Conservation (phyloP, 2,113 vertebrate species). For the Canis aureus region DNA sequence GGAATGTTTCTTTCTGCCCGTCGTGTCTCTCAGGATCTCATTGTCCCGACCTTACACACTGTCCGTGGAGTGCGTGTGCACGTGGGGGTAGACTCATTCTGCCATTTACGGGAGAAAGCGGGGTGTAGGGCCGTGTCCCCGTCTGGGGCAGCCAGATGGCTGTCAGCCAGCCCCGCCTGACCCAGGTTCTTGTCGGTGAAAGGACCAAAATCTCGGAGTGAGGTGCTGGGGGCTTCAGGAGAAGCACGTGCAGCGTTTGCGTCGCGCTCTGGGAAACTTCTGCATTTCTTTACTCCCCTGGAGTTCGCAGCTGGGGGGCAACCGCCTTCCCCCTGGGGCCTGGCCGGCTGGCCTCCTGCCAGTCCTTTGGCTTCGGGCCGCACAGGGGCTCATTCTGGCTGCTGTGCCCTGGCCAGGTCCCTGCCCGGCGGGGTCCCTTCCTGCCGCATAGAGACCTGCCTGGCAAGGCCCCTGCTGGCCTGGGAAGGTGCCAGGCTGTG, state of each 20-base stretch:
- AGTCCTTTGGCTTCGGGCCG: background rate
- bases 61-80: fast-evolving
- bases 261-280: fast-evolving
- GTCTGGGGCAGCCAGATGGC: background rate
- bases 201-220: fast-evolving
- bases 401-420: background rate
- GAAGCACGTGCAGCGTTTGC: fast-evolving
- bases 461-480: background rate
- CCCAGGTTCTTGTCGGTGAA: background rate
- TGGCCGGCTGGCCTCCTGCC: background rate
- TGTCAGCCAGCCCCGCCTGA: too few species aligned
- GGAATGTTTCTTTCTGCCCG: background rate
- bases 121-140: too few species aligned
- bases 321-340: too few species aligned
- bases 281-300: fast-evolving
- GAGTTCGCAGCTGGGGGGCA: too few species aligned
- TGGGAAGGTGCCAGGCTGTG: background rate
- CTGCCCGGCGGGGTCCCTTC: background rate
- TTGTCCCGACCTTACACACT: background rate
- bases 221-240: fast-evolving
- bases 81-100: background rate
- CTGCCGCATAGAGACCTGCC: too few species aligned
- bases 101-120: background rate
- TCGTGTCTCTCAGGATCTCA: fast-evolving
- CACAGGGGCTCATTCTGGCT: background rate